Evolutionary conservation across 2,113 vertebrate genomes (phyloP), one percentile per base, ranked within the genome.

Genomic region (Phycodurus eques): DNA sequence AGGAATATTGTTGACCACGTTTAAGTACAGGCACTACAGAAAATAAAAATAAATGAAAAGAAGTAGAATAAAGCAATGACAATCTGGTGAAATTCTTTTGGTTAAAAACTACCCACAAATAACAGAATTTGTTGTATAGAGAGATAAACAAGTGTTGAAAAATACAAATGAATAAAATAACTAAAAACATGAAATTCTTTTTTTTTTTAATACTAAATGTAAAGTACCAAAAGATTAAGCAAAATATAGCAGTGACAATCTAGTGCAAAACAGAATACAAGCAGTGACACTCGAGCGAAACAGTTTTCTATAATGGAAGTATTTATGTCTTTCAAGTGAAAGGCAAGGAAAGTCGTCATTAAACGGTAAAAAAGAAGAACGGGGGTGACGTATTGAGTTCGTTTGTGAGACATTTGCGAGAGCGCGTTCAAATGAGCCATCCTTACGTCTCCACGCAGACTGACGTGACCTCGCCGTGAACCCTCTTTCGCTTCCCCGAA

Each of bases 1-100:
- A 87, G 69, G 14, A 76, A 71, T 22, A 71, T 35, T 35, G 65
- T 80, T 44, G 81, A 72, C 22, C 69, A 35, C 4, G 27, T 47
- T 14, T 14, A 12, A 31, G 19, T 13, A 47, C 6, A 13, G 10
- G 8, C 12, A 33, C 43, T 8, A 66, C 14, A 51, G 3, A 42
- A 12, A n/a, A n/a, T 3, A 43, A 17, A 15, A 69, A 47, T 27
- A 8, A n/a, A n/a, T 19, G 14, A 22, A 69, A 47, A 57, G 1
- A 27, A 57, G 9, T 33, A 1, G 35, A 6, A 39, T 39, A 39
- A 31, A 31, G 59, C 15, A 35, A n/a, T 5, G 59, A 47, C 46
- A 47, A 14, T 15, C 4, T 4, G 14, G 46, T 47, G 12, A 47
- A 47, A 39, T 39, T 5, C 6, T 39, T 39, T 39, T 39, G 1